phyloP scores from a whole-genome alignment of 2,888 invertebrate genomes.

The Sarcophaga carnaria region DNA sequence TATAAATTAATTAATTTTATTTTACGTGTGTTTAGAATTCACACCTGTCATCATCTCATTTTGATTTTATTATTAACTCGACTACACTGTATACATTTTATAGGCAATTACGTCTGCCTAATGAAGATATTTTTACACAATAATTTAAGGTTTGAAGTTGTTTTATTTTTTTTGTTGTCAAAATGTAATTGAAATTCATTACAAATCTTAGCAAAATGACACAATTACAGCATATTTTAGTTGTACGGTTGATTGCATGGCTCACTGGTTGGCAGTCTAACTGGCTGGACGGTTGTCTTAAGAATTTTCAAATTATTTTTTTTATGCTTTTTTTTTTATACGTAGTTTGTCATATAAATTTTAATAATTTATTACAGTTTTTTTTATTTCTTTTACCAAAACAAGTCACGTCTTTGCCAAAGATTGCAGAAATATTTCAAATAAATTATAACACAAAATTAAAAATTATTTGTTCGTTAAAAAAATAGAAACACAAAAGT shows the following conservation, averaged over 20 bases:
- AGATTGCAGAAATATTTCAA: slow-evolving; percentile 61
- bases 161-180: slow-evolving; percentile 1
- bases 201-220: slow-evolving; percentile 59
- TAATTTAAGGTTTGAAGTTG: neutral
- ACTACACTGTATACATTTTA: neutral
- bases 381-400: slow-evolving; percentile 35
- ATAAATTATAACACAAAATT: slow-evolving; percentile 50
- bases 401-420: slow-evolving; percentile 60
- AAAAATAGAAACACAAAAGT: too few species aligned
- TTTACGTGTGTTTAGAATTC: slow-evolving; percentile 24
- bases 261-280: neutral
- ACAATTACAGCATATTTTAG: slow-evolving; percentile 61
- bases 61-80: slow-evolving; percentile 43
- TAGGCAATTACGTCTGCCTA: slow-evolving; percentile 43
- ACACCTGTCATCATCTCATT: slow-evolving; percentile 53
- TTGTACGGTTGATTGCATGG: neutral
- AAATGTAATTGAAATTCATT: slow-evolving; percentile 63
- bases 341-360: slow-evolving; percentile 37
- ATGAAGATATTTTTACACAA: slow-evolving; percentile 59
- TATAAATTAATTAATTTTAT: slow-evolving; percentile 11
- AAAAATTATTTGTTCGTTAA: neutral
- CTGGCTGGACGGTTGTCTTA: slow-evolving; percentile 27
- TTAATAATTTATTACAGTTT: neutral
- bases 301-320: slow-evolving; percentile 48
- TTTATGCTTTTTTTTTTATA: slow-evolving; percentile 13